A percentile compares a stretch with the other conserved stretches of the same genome.
These are phyloP conservation scores for Drosophila tristis DNA, from an alignment of 1,140 invertebrate genomes.

Conservation along the genomic window DNA sequence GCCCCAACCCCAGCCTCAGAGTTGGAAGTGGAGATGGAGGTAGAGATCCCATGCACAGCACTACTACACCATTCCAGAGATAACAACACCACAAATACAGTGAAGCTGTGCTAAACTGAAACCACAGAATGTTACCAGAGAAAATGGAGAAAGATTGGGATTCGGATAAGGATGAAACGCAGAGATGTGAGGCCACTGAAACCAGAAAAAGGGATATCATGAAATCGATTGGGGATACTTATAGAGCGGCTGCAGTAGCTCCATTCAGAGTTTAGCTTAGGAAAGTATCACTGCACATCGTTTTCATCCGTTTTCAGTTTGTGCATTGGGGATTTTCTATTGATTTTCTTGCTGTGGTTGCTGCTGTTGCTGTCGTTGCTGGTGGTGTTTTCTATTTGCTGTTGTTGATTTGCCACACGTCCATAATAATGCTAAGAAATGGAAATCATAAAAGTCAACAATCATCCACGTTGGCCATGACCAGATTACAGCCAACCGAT, in stretches of 20 bases:
- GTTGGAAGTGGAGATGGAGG: too few species aligned
- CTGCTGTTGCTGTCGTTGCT: slow-evolving; percentile 10
- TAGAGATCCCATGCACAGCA: not conserved
- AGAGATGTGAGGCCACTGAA: too few species aligned
- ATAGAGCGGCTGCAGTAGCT: too few species aligned
- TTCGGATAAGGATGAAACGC: not conserved
- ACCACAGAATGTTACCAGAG: too few species aligned
- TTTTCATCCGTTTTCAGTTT: slow-evolving; percentile 25
- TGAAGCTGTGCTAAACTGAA: not conserved
- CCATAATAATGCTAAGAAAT: slow-evolving; percentile 77
- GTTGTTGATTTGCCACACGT: slow-evolving; percentile 63
- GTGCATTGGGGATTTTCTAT: slow-evolving; percentile 62
- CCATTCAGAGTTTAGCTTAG: too few species aligned
- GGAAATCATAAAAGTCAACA: slow-evolving; percentile 81
- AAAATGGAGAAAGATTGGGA: not conserved
- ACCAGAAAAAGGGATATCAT: too few species aligned
- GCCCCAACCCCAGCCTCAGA: not conserved
- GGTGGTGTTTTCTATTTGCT: slow-evolving; percentile 68
- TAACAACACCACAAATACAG: slow-evolving; percentile 5
- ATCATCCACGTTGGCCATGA: slow-evolving; percentile 61
- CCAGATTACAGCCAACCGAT: slow-evolving; percentile 47
- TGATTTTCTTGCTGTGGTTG: slow-evolving; percentile 56
- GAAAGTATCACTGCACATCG: slow-evolving; percentile 2
- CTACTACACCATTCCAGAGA: not conserved
- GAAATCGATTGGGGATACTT: too few species aligned